Conservation (phyloP, 2,797 vertebrate species). For the Oreortyx pictus region DNA sequence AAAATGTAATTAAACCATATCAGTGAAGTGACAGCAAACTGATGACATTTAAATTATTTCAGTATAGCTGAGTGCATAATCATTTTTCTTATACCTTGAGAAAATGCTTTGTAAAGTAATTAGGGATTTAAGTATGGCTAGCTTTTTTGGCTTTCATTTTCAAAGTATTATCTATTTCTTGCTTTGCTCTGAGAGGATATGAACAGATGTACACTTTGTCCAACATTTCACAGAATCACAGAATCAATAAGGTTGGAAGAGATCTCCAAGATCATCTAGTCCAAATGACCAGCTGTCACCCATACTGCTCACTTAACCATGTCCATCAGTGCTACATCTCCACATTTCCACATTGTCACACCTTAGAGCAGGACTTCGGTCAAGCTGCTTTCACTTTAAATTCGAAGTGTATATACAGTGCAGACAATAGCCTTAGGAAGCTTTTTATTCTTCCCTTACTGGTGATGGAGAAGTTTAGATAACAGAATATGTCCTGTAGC, state of each 20-base stretch:
- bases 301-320: no score
- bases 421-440: not conserved
- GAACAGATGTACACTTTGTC: not conserved
- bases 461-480: not conserved
- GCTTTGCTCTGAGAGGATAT: not conserved
- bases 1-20: slow-evolving; percentile 82
- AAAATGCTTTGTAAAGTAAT: slow-evolving; percentile 37
- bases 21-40: slow-evolving; percentile 78
- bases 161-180: not conserved
- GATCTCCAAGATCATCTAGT: no score
- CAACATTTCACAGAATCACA: not conserved
- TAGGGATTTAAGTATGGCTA: not conserved
- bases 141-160: not conserved
- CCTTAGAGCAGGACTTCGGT: not conserved
- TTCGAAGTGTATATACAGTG: not conserved
- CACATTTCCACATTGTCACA: no score
- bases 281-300: no score
- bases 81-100: slow-evolving; percentile 65
- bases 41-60: slow-evolving; percentile 84
- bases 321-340: no score
- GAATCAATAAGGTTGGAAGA: no score
- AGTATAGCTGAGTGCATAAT: slow-evolving; percentile 74
- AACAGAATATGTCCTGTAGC: not conserved
- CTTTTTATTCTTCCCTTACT: not conserved
- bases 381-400: rapidly evolving